Percentiles rank a stretch among this genome's conserved stretches.
Conservation (phyloP, 2,888 invertebrate species). For the Zaprionus obscuricornis region DNA sequence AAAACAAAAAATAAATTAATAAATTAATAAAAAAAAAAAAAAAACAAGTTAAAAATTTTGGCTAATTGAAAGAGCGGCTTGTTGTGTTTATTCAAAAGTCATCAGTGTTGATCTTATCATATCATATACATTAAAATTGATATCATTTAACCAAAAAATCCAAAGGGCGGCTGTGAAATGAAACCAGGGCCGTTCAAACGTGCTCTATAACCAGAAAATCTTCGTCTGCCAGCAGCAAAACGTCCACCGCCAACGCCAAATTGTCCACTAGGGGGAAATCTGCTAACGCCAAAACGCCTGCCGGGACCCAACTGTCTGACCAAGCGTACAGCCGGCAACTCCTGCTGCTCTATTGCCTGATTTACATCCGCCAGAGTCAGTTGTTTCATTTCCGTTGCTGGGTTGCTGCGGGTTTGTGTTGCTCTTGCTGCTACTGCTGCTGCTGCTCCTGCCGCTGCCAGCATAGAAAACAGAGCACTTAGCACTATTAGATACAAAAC, state of each 20-base stretch:
- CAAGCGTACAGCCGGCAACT: conserved; percentile 58
- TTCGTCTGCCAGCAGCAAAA: too few relatives aligned
- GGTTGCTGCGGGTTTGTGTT: conserved; percentile 6
- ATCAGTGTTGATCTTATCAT: conserved; percentile 37
- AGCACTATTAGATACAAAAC: conserved; percentile 65
- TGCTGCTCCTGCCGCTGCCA: conserved; percentile 25
- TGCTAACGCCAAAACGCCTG: conserved; percentile 36
- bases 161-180: conserved; percentile 12
- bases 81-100: conserved; percentile 31
- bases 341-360: conserved; percentile 62
- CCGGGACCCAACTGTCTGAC: conserved; percentile 58
- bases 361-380: conserved; percentile 71
- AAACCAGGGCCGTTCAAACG: conserved; percentile 20
- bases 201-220: too few relatives aligned
- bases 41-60: conserved; percentile 17
- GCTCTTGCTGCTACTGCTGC: neutral
- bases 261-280: too few relatives aligned
- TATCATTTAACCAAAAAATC: conserved; percentile 37
- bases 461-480: conserved; percentile 55
- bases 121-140: neutral
- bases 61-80: conserved; percentile 40
- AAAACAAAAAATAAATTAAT: too few relatives aligned
- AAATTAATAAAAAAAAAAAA: too few relatives aligned
- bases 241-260: conserved; percentile 37
- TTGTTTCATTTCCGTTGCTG: conserved; percentile 60